These are phyloP conservation scores for Anthopleura sola DNA, from an alignment of 64 coral and sea anemone genomes.

Conservation along the genomic window DNA sequence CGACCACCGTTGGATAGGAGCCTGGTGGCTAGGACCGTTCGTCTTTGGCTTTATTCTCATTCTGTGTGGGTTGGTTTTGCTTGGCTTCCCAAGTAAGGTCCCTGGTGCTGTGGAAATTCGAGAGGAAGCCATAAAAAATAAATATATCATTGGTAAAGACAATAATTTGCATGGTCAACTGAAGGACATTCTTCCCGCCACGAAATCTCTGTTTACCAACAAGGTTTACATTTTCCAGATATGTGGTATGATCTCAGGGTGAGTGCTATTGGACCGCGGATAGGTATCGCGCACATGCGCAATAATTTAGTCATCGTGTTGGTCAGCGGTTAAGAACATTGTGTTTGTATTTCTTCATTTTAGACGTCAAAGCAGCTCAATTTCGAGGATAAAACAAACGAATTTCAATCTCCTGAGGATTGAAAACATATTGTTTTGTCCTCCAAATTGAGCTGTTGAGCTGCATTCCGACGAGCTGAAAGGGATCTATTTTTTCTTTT, in stretches of 20 bases:
- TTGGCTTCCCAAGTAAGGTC: slow-evolving; percentile 37
- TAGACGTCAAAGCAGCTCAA: no score
- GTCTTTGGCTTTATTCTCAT: slow-evolving; percentile 14
- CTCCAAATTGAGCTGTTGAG: no score
- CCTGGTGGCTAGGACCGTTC: slow-evolving; percentile 53
- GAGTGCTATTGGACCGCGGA: neutral
- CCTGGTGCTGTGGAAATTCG: slow-evolving; percentile 8
- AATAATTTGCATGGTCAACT: slow-evolving; percentile 33
- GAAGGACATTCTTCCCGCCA: slow-evolving; percentile 53
- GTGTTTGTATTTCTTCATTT: no score
- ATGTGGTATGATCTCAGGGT: slow-evolving; percentile 6
- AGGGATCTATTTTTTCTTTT: no score
- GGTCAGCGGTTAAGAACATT: no score
- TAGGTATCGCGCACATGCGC: neutral
- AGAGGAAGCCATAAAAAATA: slow-evolving; percentile 35
- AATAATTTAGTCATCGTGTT: neutral
- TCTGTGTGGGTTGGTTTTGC: slow-evolving; percentile 13
- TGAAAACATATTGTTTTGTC: no score
- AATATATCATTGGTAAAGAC: slow-evolving; percentile 9
- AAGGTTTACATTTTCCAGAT: slow-evolving; percentile 10
- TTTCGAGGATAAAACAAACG: no score
- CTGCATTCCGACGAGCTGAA: no score
- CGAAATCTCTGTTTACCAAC: slow-evolving; percentile 23
- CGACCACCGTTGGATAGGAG: slow-evolving; percentile 49
- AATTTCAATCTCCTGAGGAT: no score